Evolutionary conservation across 2,888 invertebrate species (phyloP), one percentile per base, ranked within the genome.

Genomic region (Hetaerina titia): DNA sequence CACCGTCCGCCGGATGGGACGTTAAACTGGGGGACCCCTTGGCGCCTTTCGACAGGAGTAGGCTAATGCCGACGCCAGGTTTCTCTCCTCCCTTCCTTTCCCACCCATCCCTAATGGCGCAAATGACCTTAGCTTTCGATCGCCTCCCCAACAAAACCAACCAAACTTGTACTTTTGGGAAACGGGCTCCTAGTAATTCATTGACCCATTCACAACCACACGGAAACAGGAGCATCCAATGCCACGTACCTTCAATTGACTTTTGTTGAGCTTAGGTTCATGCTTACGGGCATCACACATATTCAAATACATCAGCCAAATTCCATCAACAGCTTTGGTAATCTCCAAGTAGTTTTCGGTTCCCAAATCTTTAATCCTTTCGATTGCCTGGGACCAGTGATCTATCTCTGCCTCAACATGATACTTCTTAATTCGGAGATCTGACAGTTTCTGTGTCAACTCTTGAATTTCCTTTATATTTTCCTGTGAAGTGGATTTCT

Each of bases 301-400:
- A n/a, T 69, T 92, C 56, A 92, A 56, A 64, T 92, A 92, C 2
- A 92, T 22, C 17, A 92, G 56, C 92, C 92, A 92, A 31, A 92
- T 92, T 25, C 92, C 92, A 45, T 92, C 92, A 31, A 56, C 1
- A 17, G 92, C 64, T 56, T 69, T 17, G 7, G 69, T 45, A 31
- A 92, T 92, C 45, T 92, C 92, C 11, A 45, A 56, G 56, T 92
- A 69, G 13, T 19, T 9, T 22, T 56, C 45, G 31, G 17, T 63
- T 17, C 31, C 92, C 45, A 69, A 57, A n/a, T 74, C 56, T 60
- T 56, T 63, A 2, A 92, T n/a, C 11, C 69, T 22, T 56, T 92
- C 74, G n/a, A 92, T 92, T 56, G 56, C 56, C 13, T 74, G 69
- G 5, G 92, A 45, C 92, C 92, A 92, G 69, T 92, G 56, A 9